Evolutionary conservation across 1,140 invertebrate genomes (phyloP).

Genomic region (Mya arenaria): DNA sequence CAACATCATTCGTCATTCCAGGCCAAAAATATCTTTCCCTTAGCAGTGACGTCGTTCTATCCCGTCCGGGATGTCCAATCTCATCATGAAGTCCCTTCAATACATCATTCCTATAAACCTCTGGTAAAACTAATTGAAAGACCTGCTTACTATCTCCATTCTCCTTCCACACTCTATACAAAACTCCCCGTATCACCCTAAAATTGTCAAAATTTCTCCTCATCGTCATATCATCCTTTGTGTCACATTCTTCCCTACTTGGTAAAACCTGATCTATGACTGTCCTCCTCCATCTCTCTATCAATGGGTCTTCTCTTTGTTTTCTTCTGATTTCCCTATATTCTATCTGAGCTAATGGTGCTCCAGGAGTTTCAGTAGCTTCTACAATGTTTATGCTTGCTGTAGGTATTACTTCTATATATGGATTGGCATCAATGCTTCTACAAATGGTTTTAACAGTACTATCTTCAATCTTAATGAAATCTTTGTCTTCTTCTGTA

Average conservation of each 20-base stretch:
- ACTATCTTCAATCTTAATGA: not conserved
- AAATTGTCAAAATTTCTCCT: not conserved
- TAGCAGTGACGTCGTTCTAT: not conserved
- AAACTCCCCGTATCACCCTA: not conserved
- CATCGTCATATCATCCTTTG: not conserved
- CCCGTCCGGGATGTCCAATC: not conserved
- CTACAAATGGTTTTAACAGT: constrained; percentile 9
- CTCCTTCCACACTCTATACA: too few relatives aligned
- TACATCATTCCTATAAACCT: not conserved
- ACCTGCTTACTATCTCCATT: not conserved
- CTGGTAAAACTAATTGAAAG: not conserved
- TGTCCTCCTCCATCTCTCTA: too few relatives aligned
- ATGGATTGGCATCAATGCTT: not conserved
- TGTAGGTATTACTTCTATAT: not conserved
- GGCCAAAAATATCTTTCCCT: not conserved
- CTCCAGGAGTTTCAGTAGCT: not conserved
- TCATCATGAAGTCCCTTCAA: not conserved
- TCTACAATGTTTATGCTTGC: not conserved
- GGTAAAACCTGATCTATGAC: too few relatives aligned
- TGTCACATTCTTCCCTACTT: too few relatives aligned
- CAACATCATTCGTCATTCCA: not conserved
- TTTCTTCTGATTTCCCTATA: too few relatives aligned
- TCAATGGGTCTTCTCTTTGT: not conserved
- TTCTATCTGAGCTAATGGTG: too few relatives aligned
- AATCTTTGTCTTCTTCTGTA: not conserved